Conservation (phyloP, 2,113 vertebrate genomes). For the Silurus asotus region DNA sequence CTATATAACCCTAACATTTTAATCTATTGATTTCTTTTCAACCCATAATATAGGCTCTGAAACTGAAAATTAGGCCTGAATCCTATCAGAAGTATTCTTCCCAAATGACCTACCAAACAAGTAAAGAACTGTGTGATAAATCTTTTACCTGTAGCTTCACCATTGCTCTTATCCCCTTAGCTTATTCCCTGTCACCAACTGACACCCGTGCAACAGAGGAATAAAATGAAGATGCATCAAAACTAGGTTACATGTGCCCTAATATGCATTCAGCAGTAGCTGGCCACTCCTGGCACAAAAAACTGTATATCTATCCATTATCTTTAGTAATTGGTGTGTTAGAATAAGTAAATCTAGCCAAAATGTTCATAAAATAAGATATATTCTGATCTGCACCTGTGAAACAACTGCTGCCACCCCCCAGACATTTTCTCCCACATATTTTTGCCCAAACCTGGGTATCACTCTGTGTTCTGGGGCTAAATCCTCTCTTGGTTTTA, state of each 20-base stretch:
- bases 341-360: background rate
- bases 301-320: background rate
- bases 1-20: background rate
- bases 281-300: background rate
- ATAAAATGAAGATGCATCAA: background rate
- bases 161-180: background rate
- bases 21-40: too few species aligned
- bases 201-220: background rate
- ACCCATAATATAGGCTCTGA: background rate
- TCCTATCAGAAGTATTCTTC: background rate
- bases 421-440: background rate
- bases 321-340: background rate
- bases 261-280: background rate
- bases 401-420: background rate
- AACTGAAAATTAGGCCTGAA: background rate
- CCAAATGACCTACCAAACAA: background rate
- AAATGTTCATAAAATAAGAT: background rate
- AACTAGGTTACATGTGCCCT: background rate
- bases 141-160: background rate
- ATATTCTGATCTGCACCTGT: background rate
- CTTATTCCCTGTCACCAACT: background rate
- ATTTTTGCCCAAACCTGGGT: background rate
- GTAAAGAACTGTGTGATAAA: background rate
- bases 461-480: slow-evolving; percentile 3
- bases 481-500: background rate